Conservation (phyloP, 2,113 vertebrate species). For the Maccullochella peelii region DNA sequence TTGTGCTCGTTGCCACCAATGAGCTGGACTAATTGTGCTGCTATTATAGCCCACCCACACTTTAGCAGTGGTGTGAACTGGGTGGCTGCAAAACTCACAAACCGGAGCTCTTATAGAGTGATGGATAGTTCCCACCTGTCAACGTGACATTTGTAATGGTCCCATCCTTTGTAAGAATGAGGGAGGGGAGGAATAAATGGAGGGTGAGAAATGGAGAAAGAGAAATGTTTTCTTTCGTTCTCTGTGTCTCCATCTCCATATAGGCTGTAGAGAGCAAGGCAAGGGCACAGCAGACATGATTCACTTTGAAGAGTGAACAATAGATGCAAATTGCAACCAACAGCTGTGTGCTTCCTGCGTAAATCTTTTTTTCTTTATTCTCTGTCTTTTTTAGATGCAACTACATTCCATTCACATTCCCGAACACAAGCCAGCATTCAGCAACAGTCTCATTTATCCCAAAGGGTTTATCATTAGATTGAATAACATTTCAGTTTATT, state of each 20-base stretch:
- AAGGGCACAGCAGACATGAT: constrained; percentile 69
- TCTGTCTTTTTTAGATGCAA: constrained; percentile 7
- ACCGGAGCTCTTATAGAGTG: constrained; percentile 68
- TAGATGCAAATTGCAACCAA: constrained; percentile 72
- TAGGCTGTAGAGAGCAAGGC: constrained; percentile 39
- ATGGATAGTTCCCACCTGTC: constrained; percentile 79
- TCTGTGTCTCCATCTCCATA: constrained; percentile 65
- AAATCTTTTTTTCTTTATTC: constrained; percentile 38
- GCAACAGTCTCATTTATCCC: neutral
- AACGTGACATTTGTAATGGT: constrained; percentile 73
- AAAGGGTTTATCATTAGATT: neutral
- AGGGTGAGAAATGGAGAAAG: constrained; percentile 56
- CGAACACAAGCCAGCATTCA: neutral
- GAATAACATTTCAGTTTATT: constrained; percentile 7
- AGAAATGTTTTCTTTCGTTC: constrained; percentile 67
- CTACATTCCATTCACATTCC: constrained; percentile 36
- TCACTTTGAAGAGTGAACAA: constrained; percentile 77
- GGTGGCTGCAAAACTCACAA: constrained; percentile 58
- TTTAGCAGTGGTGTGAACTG: constrained; percentile 59
- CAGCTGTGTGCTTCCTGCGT: constrained; percentile 59
- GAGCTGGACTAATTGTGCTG: constrained; percentile 67
- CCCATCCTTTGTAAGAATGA: constrained; percentile 68
- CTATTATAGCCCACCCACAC: constrained; percentile 79
- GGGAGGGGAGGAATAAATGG: constrained; percentile 61
- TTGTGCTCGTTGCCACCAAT: constrained; percentile 46